Conservation (phyloP, 2,797 vertebrate species). For the Cossypha caffra region DNA sequence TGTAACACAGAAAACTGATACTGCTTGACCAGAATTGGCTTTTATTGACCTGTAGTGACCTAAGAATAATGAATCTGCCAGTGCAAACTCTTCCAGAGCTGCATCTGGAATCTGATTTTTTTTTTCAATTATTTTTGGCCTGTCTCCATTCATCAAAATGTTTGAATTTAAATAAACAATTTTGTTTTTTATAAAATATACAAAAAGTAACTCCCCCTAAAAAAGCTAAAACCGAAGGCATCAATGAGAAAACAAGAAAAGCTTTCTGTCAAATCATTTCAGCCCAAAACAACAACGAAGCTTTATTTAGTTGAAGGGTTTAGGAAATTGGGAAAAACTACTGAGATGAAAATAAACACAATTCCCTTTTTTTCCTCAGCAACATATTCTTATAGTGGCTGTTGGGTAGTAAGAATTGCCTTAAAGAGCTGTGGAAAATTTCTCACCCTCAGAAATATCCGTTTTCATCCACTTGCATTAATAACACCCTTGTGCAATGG, state of each 20-base stretch:
- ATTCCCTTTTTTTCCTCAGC: not conserved
- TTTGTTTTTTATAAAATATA: not conserved
- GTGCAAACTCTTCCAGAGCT: not conserved
- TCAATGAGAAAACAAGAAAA: not conserved
- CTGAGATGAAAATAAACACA: not conserved
- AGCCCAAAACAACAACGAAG: not conserved
- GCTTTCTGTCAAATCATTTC: rapidly evolving
- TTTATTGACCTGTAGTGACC: not conserved
- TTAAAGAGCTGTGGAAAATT: not conserved
- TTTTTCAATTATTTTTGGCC: not conserved
- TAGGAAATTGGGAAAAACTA: not conserved
- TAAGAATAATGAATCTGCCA: not conserved
- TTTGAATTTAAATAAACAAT: not conserved
- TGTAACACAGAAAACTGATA: not conserved
- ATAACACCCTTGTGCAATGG: not conserved
- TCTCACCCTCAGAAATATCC: not conserved
- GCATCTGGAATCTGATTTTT: rapidly evolving
- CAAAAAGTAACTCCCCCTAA: rapidly evolving
- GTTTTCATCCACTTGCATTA: not conserved
- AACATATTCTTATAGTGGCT: not conserved
- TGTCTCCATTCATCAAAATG: not conserved
- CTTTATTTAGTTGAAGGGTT: not conserved
- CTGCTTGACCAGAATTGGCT: not conserved
- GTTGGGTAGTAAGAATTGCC: not conserved
- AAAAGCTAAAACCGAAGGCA: too few relatives aligned